Percentiles rank a stretch among this genome's conserved stretches.
phyloP scores from a whole-genome alignment of 2,888 invertebrate genomes.

The Caenorhabditis doughertyi region DNA sequence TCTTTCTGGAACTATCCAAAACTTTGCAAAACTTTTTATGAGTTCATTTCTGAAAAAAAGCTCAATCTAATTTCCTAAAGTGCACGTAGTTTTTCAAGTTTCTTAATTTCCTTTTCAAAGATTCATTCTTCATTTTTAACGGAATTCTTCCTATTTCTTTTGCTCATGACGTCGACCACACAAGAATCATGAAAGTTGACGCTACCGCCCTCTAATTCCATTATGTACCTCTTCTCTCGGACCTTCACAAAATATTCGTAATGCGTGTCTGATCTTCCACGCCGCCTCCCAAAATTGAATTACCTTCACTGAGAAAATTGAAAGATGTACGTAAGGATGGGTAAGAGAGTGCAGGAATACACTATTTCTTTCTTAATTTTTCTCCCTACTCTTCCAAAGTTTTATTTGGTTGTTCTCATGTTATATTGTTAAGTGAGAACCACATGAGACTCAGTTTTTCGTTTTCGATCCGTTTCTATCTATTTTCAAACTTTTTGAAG shows the following conservation, averaged over 20 bases:
- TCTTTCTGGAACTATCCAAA: neutral
- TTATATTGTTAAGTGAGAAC: constrained; percentile 13
- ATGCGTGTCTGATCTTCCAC: constrained; percentile 61
- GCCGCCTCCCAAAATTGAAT: constrained; percentile 56
- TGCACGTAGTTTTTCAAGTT: constrained; percentile 41
- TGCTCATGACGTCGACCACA: constrained; percentile 40
- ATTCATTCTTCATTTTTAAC: neutral
- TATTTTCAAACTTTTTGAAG: neutral
- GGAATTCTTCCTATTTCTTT: neutral
- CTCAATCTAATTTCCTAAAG: constrained; percentile 48
- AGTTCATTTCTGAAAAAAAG: neutral
- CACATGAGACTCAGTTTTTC: constrained; percentile 31
- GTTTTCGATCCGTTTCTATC: constrained; percentile 3
- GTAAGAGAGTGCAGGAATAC: constrained; percentile 2
- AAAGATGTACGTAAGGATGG: constrained; percentile 32
- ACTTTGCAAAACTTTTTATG: neutral
- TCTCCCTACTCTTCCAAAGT: constrained; percentile 21
- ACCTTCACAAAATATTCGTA: constrained; percentile 58
- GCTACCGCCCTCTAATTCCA: constrained; percentile 39
- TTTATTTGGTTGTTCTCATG: constrained; percentile 46
- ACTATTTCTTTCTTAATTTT: constrained; percentile 49
- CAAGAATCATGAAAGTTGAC: constrained; percentile 47
- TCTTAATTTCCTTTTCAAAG: constrained; percentile 23
- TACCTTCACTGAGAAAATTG: constrained; percentile 59
- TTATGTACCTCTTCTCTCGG: constrained; percentile 51